phyloP scores from a whole-genome alignment of 2,797 vertebrate genomes.

The Acrossocheilus fasciatus region DNA sequence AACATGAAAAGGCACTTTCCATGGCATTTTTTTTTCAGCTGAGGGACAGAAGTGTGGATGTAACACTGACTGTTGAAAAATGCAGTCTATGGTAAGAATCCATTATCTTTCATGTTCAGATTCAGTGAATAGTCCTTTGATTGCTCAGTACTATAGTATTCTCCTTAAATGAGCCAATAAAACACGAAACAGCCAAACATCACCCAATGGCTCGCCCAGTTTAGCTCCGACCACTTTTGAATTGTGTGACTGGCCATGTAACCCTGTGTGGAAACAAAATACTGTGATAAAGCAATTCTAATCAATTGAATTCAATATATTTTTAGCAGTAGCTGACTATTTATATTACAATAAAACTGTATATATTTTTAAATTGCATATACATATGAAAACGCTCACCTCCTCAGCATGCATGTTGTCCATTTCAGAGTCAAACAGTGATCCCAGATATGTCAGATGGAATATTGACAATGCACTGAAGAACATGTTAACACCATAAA shows the following conservation, averaged over 20 bases:
- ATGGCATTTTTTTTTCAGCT: constrained; percentile 1
- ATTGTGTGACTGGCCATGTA: constrained; percentile 89
- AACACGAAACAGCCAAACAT: constrained; percentile 87
- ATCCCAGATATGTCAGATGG: constrained; percentile 90
- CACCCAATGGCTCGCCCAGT: constrained; percentile 92
- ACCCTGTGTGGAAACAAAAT: constrained; percentile 75
- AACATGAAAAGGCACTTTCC: constrained; percentile 41
- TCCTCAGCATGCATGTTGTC: constrained; percentile 84
- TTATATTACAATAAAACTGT: not conserved
- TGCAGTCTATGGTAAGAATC: not conserved
- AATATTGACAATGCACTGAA: constrained; percentile 85
- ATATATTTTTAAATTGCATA: not conserved
- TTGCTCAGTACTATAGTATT: not conserved
- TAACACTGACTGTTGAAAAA: not conserved
- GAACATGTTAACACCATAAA: constrained; percentile 79
- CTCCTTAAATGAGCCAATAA: constrained; percentile 82
- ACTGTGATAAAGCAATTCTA: not conserved
- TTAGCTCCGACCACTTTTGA: constrained; percentile 91
- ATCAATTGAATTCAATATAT: not conserved
- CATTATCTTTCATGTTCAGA: not conserved
- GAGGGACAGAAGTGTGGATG: not conserved
- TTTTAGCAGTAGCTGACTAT: not conserved
- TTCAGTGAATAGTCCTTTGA: not conserved
- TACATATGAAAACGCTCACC: constrained; percentile 68
- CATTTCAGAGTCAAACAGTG: constrained; percentile 88